These are phyloP conservation scores for Epistrophe eligans DNA, from an alignment of 2,888 invertebrate species.

Conservation along the genomic window DNA sequence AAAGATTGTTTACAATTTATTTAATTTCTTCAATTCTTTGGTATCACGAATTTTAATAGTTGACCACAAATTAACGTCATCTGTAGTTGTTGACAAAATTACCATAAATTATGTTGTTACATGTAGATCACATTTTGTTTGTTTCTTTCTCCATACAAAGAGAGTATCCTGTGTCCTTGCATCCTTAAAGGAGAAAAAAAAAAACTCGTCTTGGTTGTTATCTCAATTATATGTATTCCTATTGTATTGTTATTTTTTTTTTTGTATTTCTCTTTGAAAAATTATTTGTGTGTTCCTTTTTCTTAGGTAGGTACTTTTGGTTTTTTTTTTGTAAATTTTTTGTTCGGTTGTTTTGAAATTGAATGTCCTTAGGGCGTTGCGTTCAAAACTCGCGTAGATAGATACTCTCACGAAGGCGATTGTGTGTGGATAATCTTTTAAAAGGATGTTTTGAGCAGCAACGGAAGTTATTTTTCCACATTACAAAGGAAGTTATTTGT, in stretches of 20 bases:
- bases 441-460: conserved; percentile 75
- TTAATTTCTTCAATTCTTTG: not conserved
- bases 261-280: conserved; percentile 6
- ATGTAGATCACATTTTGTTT: conserved; percentile 10
- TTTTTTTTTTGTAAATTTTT: not conserved
- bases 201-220: conserved; percentile 13
- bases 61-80: conserved; percentile 20
- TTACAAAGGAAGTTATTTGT: conserved; percentile 76
- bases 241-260: conserved; percentile 20
- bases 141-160: not conserved
- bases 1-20: not conserved
- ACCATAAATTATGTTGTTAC: conserved; percentile 20
- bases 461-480: conserved; percentile 74
- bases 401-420: conserved; percentile 51
- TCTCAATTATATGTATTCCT: conserved; percentile 4
- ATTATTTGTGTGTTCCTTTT: conserved; percentile 8
- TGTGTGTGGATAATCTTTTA: conserved; percentile 70
- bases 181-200: not conserved
- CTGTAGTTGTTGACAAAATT: not conserved
- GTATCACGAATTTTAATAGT: not conserved
- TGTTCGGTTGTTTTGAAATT: conserved; percentile 47
- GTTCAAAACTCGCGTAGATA: conserved; percentile 15
- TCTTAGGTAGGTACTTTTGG: conserved; percentile 4
- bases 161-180: conserved; percentile 19
- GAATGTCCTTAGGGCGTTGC: conserved; percentile 61